Evolutionary conservation across 23 tunicate genomes (phyloP).

Genomic region (Aplidium turbinatum): DNA sequence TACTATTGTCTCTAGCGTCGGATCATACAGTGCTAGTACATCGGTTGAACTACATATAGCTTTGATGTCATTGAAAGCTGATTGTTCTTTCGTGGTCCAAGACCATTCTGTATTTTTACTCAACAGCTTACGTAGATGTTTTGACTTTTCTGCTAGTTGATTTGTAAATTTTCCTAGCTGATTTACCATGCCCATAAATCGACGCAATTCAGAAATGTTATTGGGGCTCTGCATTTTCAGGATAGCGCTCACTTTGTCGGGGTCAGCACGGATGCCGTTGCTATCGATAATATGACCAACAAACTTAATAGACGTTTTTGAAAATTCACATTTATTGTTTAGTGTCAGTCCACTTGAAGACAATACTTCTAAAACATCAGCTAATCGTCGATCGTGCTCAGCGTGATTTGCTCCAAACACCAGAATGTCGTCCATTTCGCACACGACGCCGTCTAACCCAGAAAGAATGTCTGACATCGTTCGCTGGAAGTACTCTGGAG

Average conservation of each 20-base stretch:
- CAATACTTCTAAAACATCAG: constrained; percentile 11
- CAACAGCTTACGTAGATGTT: constrained; percentile 6
- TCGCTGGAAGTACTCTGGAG: constrained; percentile 39
- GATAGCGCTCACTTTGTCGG: constrained; percentile 22
- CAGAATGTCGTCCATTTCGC: constrained; percentile 27
- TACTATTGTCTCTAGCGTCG: constrained; percentile 1
- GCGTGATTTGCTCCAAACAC: constrained; percentile 23
- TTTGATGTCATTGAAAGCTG: constrained; percentile 2
- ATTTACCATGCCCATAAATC: constrained; percentile 34
- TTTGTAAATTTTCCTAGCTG: constrained; percentile 22
- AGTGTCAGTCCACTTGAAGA: constrained; percentile 20
- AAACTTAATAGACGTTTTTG: neutral
- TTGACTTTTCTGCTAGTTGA: constrained; percentile 9
- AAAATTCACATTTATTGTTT: constrained; percentile 37
- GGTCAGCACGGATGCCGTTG: constrained; percentile 38
- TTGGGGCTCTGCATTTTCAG: constrained; percentile 24
- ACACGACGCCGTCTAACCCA: constrained; percentile 17
- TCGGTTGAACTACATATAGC: neutral
- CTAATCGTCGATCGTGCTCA: constrained; percentile 26
- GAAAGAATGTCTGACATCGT: constrained; percentile 3
- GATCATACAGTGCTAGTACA: constrained; percentile 6
- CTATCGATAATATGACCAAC: constrained; percentile 24
- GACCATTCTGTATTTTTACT: neutral
- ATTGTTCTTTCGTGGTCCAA: constrained; percentile 1
- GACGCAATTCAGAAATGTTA: constrained; percentile 5